phyloP scores from a whole-genome alignment of 1,140 invertebrate genomes.

The Cydia amplana region DNA sequence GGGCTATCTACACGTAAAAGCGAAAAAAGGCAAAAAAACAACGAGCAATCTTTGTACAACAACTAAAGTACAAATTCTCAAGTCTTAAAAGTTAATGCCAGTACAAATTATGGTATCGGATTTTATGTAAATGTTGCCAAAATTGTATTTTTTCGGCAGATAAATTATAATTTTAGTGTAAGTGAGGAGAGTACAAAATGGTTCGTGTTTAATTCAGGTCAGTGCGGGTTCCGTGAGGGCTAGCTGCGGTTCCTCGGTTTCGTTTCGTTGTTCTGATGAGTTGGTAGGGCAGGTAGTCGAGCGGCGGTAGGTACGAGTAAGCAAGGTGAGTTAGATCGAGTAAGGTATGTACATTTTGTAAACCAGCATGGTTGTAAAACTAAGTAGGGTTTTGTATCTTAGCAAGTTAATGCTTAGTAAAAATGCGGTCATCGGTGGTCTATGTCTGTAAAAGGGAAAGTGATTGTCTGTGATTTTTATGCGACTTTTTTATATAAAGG shows the following conservation, averaged over 20 bases:
- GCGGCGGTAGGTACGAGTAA: constrained; percentile 39
- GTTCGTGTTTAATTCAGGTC: constrained; percentile 37
- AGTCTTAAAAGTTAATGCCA: constrained; percentile 51
- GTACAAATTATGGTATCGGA: constrained; percentile 59
- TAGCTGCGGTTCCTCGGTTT: constrained; percentile 56
- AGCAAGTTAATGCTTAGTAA: constrained; percentile 76
- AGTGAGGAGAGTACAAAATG: constrained; percentile 67
- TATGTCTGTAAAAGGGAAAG: constrained; percentile 79
- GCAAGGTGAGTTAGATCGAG: constrained; percentile 47
- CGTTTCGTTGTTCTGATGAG: constrained; percentile 24
- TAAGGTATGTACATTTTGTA: constrained; percentile 53
- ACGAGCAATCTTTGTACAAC: constrained; percentile 67
- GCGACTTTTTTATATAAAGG: constrained; percentile 80
- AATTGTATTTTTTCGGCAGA: constrained; percentile 74
- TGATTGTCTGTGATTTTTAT: constrained; percentile 82
- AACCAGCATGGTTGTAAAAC: constrained; percentile 80
- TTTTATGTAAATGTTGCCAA: constrained; percentile 78
- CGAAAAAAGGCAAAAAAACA: constrained; percentile 51
- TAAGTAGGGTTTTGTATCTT: constrained; percentile 80
- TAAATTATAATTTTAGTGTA: constrained; percentile 64
- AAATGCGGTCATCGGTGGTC: constrained; percentile 74
- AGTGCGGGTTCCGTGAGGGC: constrained; percentile 51
- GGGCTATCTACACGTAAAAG: constrained; percentile 47
- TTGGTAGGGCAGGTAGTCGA: constrained; percentile 42
- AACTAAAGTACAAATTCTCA: constrained; percentile 79